Conservation (phyloP, 1,140 invertebrate species). For the Drusus annulatus region DNA sequence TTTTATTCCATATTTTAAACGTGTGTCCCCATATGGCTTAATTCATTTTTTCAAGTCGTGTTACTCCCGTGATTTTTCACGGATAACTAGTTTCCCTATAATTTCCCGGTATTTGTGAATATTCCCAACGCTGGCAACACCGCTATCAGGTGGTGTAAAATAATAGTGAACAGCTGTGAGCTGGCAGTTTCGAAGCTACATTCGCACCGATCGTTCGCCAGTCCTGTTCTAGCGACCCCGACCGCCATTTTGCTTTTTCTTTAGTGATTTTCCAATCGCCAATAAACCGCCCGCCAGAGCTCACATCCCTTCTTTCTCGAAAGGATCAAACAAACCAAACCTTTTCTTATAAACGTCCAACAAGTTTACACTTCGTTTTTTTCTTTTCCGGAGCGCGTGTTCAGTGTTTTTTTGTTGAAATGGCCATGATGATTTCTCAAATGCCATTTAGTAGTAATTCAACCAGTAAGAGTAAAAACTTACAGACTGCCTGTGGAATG, state of each 20-base stretch:
- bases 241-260: neutral
- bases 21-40: no score
- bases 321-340: no score
- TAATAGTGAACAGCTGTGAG: constrained; percentile 7
- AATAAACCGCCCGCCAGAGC: neutral
- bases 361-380: neutral
- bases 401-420: constrained; percentile 24
- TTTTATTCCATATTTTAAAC: no score
- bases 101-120: no score
- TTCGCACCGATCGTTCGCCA: neutral
- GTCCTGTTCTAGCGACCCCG: neutral
- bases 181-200: neutral
- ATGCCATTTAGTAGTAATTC: constrained; percentile 47
- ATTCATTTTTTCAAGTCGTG: no score
- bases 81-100: no score
- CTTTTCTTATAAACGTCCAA: neutral
- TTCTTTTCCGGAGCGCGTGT: constrained; percentile 36
- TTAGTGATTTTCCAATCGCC: constrained; percentile 7
- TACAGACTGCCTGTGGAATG: constrained; percentile 50
- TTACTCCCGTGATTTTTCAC: no score
- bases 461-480: constrained; percentile 48
- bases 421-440: constrained; percentile 47
- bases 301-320: no score
- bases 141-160: neutral
- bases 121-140: constrained; percentile 4